These are phyloP conservation scores for Hirtodrosophila cameraria DNA, from an alignment of 2,888 invertebrate genomes.

Conservation along the genomic window DNA sequence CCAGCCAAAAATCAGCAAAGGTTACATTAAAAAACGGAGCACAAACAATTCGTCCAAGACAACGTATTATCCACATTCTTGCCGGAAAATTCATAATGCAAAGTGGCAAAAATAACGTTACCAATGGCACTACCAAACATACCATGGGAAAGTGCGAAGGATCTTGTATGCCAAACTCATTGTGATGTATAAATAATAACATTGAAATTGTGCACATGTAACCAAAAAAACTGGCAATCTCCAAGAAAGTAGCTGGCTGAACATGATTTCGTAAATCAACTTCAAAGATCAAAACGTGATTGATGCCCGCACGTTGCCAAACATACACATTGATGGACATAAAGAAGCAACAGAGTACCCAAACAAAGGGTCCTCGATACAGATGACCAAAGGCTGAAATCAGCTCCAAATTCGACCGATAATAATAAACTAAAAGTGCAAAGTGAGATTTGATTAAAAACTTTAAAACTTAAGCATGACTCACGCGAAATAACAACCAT, in stretches of 20 bases:
- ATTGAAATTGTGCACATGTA: conserved; percentile 95
- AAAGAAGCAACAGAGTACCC: conserved; percentile 94
- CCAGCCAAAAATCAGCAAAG: conserved; percentile 99
- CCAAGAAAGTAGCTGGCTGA: conserved; percentile 95
- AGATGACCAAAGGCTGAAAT: conserved; percentile 89
- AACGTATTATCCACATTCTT: conserved; percentile 94
- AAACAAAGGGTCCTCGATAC: conserved; percentile 94
- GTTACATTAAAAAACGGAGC: conserved; percentile 95
- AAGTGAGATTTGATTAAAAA: too few species aligned
- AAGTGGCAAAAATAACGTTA: conserved; percentile 94
- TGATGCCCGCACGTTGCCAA: conserved; percentile 97
- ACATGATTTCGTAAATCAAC: conserved; percentile 95
- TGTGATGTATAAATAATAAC: conserved; percentile 87
- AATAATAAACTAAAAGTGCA: conserved; percentile 17
- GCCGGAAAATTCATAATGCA: conserved; percentile 94
- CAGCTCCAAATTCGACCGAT: not conserved
- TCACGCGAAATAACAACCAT: conserved; percentile 93
- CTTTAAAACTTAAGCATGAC: conserved; percentile 5
- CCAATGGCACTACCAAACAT: conserved; percentile 89
- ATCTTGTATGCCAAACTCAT: conserved; percentile 88
- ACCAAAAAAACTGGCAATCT: conserved; percentile 93
- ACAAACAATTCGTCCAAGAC: conserved; percentile 89
- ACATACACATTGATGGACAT: conserved; percentile 97
- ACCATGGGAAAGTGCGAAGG: conserved; percentile 95
- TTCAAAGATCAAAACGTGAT: conserved; percentile 97